Evolutionary conservation across 2,888 invertebrate species (phyloP), one percentile per base, ranked within the genome.

Genomic region (Oligia latruncula): DNA sequence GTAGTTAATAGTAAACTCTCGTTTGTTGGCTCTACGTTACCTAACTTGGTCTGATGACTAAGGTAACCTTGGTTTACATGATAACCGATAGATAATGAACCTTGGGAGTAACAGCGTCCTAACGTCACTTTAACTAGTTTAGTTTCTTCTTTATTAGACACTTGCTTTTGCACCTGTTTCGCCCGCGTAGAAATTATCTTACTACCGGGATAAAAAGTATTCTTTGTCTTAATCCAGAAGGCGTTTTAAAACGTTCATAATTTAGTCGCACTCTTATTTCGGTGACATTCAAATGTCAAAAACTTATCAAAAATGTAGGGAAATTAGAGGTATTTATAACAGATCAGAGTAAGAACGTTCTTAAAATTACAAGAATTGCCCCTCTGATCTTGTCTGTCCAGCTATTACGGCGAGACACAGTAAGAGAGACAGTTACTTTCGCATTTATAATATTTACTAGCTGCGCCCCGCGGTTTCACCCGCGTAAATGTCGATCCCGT

Each of bases 41-140:
- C 73, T 84, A 79, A 80, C 71, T 29, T 71, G 60, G 68, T 75
- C 72, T 64, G 62, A 60, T 78, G 80, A 80, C 77, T 77, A 74
- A 72, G 43, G 67, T 60, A 71, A 80, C 87, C 87, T 85, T 87
- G 86, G 82, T 74, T 77, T 46, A 70, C 60, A 71, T 82, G 88
- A 87, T 87, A 87, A 87, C 81, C 23, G 72, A 83, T 71, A 88
- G 78, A 85, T 81, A 85, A 80, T 43, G 71, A 58, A 73, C 78
- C 72, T 79, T 79, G 75, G 23, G 43, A 76, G 55, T 9, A 75
- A n/a, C 46, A 60, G 40, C 40, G 66, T 65, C 29, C 13, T 66
- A 29, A 35, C 11, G 20, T 75, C 15, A n/a, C 17, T 71, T 40
- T 60, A 71, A 60, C 40, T 40, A 49, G 40, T 58, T 40, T 58